These are phyloP conservation scores for Pseudotriccus pelzelni DNA, from an alignment of 2,797 vertebrate genomes.

Conservation along the genomic window DNA sequence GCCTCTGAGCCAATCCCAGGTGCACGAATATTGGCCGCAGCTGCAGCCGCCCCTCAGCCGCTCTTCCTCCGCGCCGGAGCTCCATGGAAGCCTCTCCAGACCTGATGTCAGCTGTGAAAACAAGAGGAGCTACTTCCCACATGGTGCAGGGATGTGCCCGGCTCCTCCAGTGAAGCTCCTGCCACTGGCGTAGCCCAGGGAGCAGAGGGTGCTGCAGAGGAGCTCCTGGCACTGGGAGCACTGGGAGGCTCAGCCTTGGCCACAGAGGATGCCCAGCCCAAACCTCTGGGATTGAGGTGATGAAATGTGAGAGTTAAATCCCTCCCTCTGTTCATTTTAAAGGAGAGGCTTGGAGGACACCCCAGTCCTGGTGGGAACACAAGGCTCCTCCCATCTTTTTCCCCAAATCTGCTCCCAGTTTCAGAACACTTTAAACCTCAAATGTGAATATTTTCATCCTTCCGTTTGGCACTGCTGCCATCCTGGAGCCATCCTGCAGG, in stretches of 20 bases:
- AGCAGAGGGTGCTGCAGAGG: not conserved
- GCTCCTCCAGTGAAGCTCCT: not conserved
- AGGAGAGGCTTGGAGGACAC: not conserved
- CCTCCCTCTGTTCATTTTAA: rapidly evolving
- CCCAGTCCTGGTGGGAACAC: not conserved
- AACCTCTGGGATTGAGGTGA: not conserved
- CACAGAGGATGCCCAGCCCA: rapidly evolving
- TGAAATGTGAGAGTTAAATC: not conserved
- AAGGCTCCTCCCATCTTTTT: not conserved
- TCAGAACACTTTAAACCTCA: not conserved
- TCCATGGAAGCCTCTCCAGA: not conserved
- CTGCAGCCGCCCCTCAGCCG: not conserved
- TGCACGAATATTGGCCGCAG: not conserved
- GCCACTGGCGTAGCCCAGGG: rapidly evolving
- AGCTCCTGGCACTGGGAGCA: rapidly evolving
- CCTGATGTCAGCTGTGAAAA: constrained; percentile 39
- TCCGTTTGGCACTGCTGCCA: rapidly evolving
- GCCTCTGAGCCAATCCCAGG: not conserved
- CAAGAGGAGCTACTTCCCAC: not conserved
- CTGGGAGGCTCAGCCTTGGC: not conserved
- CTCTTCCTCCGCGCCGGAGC: not conserved
- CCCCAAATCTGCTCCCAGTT: not conserved
- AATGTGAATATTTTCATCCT: not conserved
- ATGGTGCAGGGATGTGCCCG: not conserved
- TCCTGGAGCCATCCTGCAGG: not conserved